Conservation (phyloP, 23 tunicate species). For the Trididemnum nubilum region DNA sequence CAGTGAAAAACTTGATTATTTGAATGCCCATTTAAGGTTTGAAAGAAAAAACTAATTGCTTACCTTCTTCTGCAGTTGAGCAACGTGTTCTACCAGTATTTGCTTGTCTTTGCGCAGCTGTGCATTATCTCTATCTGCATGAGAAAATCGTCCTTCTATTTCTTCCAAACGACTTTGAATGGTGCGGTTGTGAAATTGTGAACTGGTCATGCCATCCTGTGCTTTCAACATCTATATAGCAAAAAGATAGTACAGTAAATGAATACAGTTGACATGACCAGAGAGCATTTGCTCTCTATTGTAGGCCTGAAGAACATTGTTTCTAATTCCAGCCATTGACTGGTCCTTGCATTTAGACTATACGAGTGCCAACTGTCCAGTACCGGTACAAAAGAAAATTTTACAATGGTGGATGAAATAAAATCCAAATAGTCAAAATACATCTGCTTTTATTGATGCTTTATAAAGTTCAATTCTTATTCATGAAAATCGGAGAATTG, state of each 20-base stretch:
- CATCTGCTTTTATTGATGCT: too few species aligned
- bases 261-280: not conserved
- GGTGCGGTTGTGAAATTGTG: slow-evolving; percentile 56
- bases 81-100: slow-evolving; percentile 77
- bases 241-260: not conserved
- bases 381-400: too few species aligned
- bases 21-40: too few species aligned
- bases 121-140: slow-evolving; percentile 70
- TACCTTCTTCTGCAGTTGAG: slow-evolving; percentile 78
- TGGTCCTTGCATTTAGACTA: too few species aligned
- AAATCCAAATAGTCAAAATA: too few species aligned
- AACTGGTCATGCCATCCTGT: slow-evolving; percentile 72
- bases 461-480: too few species aligned
- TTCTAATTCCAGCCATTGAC: not conserved
- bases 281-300: too few species aligned
- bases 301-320: not conserved
- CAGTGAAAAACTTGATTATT: too few species aligned
- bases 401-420: too few species aligned
- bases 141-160: slow-evolving; percentile 54
- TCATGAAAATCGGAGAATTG: too few species aligned
- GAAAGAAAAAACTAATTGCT: too few species aligned
- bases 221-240: slow-evolving; percentile 58
- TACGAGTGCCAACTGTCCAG: too few species aligned
- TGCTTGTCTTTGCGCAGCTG: slow-evolving; percentile 82
- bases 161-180: slow-evolving; percentile 67